These are phyloP conservation scores for Spongia lamella DNA, from an alignment of 37 sponge, comb jelly and placozoan genomes.

Conservation along the genomic window DNA sequence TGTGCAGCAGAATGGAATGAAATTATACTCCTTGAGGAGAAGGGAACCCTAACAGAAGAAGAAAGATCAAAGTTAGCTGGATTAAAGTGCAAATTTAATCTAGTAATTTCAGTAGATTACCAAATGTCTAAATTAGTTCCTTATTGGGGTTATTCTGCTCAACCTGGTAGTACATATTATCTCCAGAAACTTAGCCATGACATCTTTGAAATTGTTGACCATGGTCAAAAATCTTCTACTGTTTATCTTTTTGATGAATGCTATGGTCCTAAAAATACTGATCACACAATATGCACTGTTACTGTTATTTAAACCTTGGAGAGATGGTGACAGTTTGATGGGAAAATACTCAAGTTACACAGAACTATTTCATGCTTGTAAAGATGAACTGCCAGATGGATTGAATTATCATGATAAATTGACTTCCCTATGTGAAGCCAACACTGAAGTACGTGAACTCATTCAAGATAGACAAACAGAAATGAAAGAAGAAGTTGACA, in stretches of 20 bases:
- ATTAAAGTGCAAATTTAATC: slow-evolving; percentile 17
- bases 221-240: background rate
- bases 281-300: slow-evolving; percentile 42
- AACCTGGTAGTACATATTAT: slow-evolving; percentile 38
- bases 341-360: slow-evolving; percentile 15
- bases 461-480: too few relatives aligned
- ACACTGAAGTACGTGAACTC: too few relatives aligned
- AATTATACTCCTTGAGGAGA: background rate
- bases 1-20: slow-evolving; percentile 1
- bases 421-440: too few relatives aligned
- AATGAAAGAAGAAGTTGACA: too few relatives aligned
- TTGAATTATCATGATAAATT: too few relatives aligned
- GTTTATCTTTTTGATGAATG: slow-evolving; percentile 2
- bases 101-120: slow-evolving; percentile 40
- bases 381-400: too few relatives aligned
- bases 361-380: slow-evolving; percentile 5
- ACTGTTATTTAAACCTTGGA: too few relatives aligned
- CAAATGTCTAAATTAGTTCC: slow-evolving; percentile 56
- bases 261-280: slow-evolving; percentile 35
- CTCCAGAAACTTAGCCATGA: slow-evolving; percentile 43
- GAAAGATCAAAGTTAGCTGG: background rate
- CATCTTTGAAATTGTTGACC: slow-evolving; percentile 34
- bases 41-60: background rate
- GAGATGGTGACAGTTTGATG: too few relatives aligned
- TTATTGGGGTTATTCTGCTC: slow-evolving; percentile 43